These are phyloP conservation scores for Aphelinus certus DNA, from an alignment of 1,140 invertebrate genomes.

Conservation along the genomic window DNA sequence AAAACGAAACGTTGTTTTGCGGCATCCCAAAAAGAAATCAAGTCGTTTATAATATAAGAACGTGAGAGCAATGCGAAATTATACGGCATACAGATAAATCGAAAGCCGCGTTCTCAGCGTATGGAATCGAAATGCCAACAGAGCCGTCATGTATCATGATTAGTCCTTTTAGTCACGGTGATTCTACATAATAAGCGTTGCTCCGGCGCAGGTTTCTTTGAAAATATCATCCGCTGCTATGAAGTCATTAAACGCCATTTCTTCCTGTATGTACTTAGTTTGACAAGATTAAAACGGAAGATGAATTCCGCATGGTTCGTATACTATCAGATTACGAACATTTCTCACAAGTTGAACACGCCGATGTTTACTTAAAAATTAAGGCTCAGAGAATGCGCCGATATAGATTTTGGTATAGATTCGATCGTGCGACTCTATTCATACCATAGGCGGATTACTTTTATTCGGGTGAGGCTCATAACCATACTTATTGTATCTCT, in stretches of 20 bases:
- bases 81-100: conserved; percentile 1
- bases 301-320: neutral
- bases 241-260: conserved; percentile 23
- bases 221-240: conserved; percentile 13
- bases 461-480: too few species aligned
- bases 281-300: conserved; percentile 27
- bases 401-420: too few species aligned
- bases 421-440: too few species aligned
- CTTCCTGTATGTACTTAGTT: neutral
- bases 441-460: too few species aligned
- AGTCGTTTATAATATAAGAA: too few species aligned
- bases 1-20: too few species aligned
- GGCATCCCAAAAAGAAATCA: too few species aligned
- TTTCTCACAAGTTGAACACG: neutral
- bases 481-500: too few species aligned
- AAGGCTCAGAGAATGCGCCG: too few species aligned
- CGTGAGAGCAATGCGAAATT: too few species aligned
- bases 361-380: too few species aligned
- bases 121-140: conserved; percentile 41
- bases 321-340: neutral
- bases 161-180: conserved; percentile 63
- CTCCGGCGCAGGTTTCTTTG: conserved; percentile 2
- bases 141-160: conserved; percentile 62
- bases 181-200: conserved; percentile 51
- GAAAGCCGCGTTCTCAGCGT: conserved; percentile 3